Conservation (phyloP, 2,888 invertebrate species). For the Leptinotarsa tumamoca region DNA sequence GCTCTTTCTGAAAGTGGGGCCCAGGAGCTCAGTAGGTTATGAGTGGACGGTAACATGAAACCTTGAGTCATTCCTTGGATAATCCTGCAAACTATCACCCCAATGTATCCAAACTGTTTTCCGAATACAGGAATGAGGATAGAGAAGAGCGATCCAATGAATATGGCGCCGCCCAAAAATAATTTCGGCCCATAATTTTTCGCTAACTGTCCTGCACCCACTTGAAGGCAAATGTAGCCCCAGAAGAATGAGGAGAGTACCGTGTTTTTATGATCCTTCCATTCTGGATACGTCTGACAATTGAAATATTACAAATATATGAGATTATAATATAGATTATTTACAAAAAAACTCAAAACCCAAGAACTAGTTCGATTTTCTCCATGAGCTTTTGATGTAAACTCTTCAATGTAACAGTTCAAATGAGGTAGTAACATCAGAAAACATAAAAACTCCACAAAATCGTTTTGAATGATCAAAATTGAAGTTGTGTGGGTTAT, state of each 20-base stretch:
- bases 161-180: slow-evolving; percentile 71
- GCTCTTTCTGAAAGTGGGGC: slow-evolving; percentile 77
- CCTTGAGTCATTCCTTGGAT: slow-evolving; percentile 82
- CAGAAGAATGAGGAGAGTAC: slow-evolving; percentile 83
- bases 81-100: slow-evolving; percentile 75
- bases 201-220: slow-evolving; percentile 79
- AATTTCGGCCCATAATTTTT: slow-evolving; percentile 80
- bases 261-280: slow-evolving; percentile 54
- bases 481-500: too few relatives aligned
- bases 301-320: neutral
- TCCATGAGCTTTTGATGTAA: too few relatives aligned
- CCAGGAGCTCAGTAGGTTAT: slow-evolving; percentile 83
- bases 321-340: too few relatives aligned
- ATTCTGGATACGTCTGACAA: slow-evolving; percentile 47
- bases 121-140: slow-evolving; percentile 76
- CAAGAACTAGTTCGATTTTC: too few relatives aligned
- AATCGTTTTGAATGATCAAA: too few relatives aligned
- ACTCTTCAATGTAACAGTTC: too few relatives aligned
- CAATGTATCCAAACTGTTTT: slow-evolving; percentile 70
- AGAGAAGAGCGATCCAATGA: slow-evolving; percentile 74
- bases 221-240: slow-evolving; percentile 81
- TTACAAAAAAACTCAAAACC: too few relatives aligned
- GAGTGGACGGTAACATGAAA: slow-evolving; percentile 78
- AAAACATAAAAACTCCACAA: too few relatives aligned
- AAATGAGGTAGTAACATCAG: too few relatives aligned